Conservation (phyloP, 2,113 vertebrate species). For the Grus americana region DNA sequence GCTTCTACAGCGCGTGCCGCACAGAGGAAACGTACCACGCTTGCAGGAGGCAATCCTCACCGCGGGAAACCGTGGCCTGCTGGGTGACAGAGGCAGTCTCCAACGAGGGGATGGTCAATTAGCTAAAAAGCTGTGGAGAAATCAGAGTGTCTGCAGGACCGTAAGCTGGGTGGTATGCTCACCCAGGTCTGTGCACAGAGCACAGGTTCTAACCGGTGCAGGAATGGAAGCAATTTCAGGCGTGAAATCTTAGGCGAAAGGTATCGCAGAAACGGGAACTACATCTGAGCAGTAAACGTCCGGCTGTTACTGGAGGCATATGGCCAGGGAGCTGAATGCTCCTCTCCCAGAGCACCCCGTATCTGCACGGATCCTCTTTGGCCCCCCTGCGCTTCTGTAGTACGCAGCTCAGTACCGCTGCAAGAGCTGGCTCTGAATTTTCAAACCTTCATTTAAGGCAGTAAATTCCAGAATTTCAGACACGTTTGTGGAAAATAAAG, state of each 20-base stretch:
- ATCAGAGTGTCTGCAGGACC: neutral
- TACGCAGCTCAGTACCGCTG: rapidly evolving
- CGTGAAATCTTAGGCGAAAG: neutral
- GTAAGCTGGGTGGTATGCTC: neutral
- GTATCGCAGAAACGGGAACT: neutral
- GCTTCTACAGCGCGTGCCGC: rapidly evolving
- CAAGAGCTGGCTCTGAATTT: neutral
- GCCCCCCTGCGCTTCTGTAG: neutral
- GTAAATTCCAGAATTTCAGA: neutral
- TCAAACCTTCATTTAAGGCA: neutral
- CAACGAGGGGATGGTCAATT: neutral
- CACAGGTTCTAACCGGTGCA: neutral
- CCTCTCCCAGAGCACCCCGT: neutral
- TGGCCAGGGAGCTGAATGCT: neutral
- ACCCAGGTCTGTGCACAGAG: neutral
- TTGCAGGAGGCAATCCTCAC: neutral
- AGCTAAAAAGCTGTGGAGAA: neutral
- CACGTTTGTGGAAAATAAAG: neutral
- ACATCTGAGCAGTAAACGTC: neutral
- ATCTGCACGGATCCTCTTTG: neutral
- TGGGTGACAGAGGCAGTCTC: neutral
- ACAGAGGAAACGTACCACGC: rapidly evolving
- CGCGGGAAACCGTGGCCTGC: neutral
- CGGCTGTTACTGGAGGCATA: neutral
- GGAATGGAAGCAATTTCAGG: neutral